These are phyloP conservation scores for Cepaea hortensis DNA, from an alignment of 2,888 invertebrate species.

Conservation along the genomic window DNA sequence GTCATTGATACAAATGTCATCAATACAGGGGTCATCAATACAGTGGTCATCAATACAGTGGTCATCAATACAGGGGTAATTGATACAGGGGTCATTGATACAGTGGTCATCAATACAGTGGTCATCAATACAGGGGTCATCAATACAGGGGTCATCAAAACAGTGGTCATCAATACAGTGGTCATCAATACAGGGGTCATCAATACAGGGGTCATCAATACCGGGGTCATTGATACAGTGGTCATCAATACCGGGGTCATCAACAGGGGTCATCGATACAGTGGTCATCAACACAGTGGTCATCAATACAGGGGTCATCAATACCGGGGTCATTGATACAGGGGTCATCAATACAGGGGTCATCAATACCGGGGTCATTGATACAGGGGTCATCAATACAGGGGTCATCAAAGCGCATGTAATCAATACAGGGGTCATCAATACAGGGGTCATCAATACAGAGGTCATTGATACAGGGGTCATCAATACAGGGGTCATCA, in stretches of 20 bases:
- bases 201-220: neutral
- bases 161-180: neutral
- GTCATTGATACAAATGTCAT: too few species aligned
- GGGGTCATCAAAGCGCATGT: too few species aligned
- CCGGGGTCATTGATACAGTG: neutral
- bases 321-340: too few species aligned
- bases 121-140: neutral
- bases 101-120: neutral
- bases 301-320: too few species aligned
- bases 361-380: too few species aligned
- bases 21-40: neutral
- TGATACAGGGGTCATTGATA: neutral
- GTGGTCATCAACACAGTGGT: neutral
- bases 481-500: too few species aligned
- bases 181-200: neutral
- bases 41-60: neutral
- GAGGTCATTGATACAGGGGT: too few species aligned
- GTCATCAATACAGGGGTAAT: too few species aligned
- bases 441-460: neutral
- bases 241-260: neutral
- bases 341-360: neutral
- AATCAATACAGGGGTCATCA: too few species aligned
- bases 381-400: neutral
- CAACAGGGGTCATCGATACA: neutral
- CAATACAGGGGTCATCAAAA: neutral